These are phyloP conservation scores for Champsocephalus gunnari DNA, from an alignment of 2,797 vertebrate species.

Conservation along the genomic window DNA sequence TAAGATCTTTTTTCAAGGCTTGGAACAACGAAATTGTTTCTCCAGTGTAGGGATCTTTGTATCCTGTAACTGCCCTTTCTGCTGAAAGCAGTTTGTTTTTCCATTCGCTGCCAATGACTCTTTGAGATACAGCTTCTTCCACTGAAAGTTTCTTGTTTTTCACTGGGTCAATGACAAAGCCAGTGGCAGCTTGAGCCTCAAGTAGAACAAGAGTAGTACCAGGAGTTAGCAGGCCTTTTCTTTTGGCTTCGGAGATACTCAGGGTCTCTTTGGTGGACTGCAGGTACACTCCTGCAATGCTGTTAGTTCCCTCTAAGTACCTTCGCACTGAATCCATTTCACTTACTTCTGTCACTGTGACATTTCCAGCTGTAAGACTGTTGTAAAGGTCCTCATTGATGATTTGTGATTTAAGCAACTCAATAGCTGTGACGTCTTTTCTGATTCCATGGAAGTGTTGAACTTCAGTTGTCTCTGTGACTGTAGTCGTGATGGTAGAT, in stretches of 20 bases:
- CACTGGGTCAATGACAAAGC: constrained; percentile 81
- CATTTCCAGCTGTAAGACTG: constrained; percentile 67
- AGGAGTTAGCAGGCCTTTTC: constrained; percentile 70
- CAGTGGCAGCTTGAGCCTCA: constrained; percentile 84
- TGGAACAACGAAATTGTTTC: constrained; percentile 88
- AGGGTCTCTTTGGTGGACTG: constrained; percentile 78
- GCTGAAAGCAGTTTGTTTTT: constrained; percentile 72
- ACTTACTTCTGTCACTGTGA: constrained; percentile 75
- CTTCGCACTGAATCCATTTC: constrained; percentile 68
- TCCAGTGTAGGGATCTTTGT: constrained; percentile 80
- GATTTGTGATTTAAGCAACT: constrained; percentile 78
- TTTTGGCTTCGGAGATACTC: constrained; percentile 77
- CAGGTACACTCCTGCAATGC: constrained; percentile 77
- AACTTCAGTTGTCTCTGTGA: constrained; percentile 13
- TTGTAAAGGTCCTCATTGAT: constrained; percentile 77
- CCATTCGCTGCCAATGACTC: constrained; percentile 61
- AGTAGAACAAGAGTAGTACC: constrained; percentile 81
- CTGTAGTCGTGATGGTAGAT: constrained; percentile 37
- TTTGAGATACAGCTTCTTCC: constrained; percentile 61
- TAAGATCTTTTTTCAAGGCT: constrained; percentile 89
- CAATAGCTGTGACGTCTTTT: constrained; percentile 44
- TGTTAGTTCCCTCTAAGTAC: constrained; percentile 78
- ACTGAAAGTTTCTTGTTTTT: constrained; percentile 68
- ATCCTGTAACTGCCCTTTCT: constrained; percentile 78
- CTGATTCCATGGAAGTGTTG: constrained; percentile 61